These are phyloP conservation scores for Setophaga coronata DNA, from an alignment of 2,113 vertebrate genomes.

Conservation along the genomic window DNA sequence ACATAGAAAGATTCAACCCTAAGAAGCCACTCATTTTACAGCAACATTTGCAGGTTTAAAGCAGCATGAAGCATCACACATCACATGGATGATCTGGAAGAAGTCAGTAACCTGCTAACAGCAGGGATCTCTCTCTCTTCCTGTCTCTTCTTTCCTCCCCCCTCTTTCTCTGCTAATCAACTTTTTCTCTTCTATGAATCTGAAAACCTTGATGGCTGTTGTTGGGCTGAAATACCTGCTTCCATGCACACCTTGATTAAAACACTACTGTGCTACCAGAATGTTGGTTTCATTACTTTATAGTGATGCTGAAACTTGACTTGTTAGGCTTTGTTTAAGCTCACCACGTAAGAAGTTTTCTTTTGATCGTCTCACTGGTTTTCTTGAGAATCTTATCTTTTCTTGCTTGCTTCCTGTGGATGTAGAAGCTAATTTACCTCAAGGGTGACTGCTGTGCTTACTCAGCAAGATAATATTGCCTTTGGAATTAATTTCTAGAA, in stretches of 20 bases:
- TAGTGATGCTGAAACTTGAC: not conserved
- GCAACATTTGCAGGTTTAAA: not conserved
- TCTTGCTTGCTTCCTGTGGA: not conserved
- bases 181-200: not conserved
- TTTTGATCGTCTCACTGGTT: not conserved
- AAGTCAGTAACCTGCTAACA: not conserved
- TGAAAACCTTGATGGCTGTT: accelerated
- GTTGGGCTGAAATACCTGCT: not conserved
- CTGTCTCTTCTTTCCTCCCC: not conserved
- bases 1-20: not conserved
- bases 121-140: not conserved
- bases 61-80: not conserved
- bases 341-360: not conserved
- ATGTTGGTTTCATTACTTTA: not conserved
- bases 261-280: not conserved
- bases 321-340: not conserved
- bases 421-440: not conserved
- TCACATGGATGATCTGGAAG: not conserved
- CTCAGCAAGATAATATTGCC: not conserved
- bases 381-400: not conserved
- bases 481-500: not conserved
- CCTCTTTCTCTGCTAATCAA: not conserved
- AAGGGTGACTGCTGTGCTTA: not conserved
- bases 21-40: not conserved
- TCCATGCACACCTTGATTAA: not conserved